Conservation (phyloP, 1,140 invertebrate species). For the Lepidurus packardi region DNA sequence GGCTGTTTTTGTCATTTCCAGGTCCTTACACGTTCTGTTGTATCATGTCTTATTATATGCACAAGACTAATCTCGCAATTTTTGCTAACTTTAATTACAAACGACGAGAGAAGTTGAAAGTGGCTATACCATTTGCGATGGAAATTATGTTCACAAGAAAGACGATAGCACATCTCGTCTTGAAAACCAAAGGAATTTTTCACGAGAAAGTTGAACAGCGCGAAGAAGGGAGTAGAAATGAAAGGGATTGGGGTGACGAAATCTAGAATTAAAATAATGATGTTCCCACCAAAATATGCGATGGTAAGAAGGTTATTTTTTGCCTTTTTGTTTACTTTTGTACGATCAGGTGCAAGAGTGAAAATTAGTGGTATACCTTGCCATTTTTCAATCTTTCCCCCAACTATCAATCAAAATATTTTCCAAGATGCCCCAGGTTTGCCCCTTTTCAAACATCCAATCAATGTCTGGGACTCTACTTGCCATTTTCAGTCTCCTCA, state of each 20-base stretch:
- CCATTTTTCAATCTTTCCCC: background rate
- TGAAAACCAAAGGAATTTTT: background rate
- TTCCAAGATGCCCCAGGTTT: too few relatives aligned
- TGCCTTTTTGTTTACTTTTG: slow-evolving; percentile 1
- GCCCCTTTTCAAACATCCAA: background rate
- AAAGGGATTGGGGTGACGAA: too few relatives aligned
- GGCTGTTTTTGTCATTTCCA: too few relatives aligned
- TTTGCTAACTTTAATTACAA: slow-evolving; percentile 2
- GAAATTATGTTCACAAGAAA: too few relatives aligned
- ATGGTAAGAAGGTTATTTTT: background rate
- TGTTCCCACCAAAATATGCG: too few relatives aligned
- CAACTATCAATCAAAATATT: background rate
- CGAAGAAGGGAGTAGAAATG: background rate
- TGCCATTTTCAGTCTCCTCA: too few relatives aligned
- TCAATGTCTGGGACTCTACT: too few relatives aligned
- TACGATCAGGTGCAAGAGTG: slow-evolving; percentile 18
- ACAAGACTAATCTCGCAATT: background rate
- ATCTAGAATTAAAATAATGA: too few relatives aligned
- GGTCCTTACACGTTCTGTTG: too few relatives aligned
- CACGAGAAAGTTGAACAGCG: background rate
- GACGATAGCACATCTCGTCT: too few relatives aligned
- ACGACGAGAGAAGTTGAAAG: background rate
- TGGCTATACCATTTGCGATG: background rate
- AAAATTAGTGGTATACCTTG: background rate
- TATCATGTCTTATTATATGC: too few relatives aligned